phyloP scores from a whole-genome alignment of 2,113 vertebrate genomes.

The Tenrec ecaudatus region DNA sequence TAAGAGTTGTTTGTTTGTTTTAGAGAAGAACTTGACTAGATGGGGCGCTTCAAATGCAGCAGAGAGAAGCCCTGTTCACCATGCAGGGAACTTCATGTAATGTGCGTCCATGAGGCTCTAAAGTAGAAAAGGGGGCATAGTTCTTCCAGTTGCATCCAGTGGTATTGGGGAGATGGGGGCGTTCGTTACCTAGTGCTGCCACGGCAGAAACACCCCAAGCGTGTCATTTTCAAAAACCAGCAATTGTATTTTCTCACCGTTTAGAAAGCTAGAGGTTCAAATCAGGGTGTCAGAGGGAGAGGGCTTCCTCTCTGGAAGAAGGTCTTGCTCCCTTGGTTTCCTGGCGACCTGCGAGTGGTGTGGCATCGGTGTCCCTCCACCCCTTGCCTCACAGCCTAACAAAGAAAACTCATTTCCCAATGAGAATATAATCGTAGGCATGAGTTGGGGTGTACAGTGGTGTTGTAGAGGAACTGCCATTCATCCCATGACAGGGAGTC shows the following conservation, averaged over 20 bases:
- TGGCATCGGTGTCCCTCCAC: not conserved
- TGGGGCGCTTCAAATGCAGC: not conserved
- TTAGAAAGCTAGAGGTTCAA: not conserved
- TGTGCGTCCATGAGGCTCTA: not conserved
- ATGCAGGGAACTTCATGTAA: not conserved
- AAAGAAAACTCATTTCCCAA: not conserved
- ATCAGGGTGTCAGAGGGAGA: not conserved
- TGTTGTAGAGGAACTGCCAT: not conserved
- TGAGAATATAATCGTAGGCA: not conserved
- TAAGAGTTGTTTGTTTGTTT: not conserved
- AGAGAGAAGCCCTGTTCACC: not conserved
- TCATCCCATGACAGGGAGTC: not conserved
- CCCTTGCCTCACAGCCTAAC: not conserved
- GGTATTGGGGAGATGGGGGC: too few species aligned
- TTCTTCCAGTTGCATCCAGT: not conserved
- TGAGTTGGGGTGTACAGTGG: not conserved
- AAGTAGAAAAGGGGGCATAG: not conserved
- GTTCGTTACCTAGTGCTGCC: not conserved
- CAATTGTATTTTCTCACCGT: not conserved
- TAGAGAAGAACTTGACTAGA: not conserved
- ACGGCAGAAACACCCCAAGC: not conserved
- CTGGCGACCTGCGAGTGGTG: not conserved
- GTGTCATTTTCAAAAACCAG: not conserved
- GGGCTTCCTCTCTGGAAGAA: not conserved
- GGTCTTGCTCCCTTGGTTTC: not conserved